phyloP scores from a whole-genome alignment of 2,888 invertebrate genomes.

The Cheilosia vernalis region DNA sequence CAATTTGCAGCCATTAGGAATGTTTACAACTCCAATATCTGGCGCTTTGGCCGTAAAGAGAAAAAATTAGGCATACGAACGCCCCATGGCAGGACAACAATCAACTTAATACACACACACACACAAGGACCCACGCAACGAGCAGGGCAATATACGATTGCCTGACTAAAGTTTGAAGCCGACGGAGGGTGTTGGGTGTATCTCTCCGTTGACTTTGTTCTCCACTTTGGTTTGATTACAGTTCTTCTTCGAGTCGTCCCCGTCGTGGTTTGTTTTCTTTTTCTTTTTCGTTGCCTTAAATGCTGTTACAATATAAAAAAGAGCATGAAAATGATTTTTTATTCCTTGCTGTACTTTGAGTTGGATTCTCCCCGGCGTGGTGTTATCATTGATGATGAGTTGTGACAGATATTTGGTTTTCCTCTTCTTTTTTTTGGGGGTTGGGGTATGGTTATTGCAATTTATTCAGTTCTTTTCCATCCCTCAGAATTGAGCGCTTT shows the following conservation, averaged over 20 bases:
- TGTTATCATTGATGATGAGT: slow-evolving; percentile 61
- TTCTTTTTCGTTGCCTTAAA: slow-evolving; percentile 27
- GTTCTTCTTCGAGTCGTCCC: slow-evolving; percentile 17
- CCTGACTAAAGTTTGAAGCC: slow-evolving; percentile 13
- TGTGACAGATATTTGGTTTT: slow-evolving; percentile 54
- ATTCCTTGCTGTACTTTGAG: not conserved
- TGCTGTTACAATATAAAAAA: slow-evolving; percentile 28
- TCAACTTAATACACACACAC: slow-evolving; percentile 59
- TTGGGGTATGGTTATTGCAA: slow-evolving; percentile 27
- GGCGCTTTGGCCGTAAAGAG: slow-evolving; percentile 44
- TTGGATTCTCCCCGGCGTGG: slow-evolving; percentile 4
- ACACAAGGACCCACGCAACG: slow-evolving; percentile 8
- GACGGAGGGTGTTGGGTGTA: slow-evolving; percentile 24
- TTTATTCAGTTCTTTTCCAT: slow-evolving; percentile 39
- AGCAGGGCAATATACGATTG: slow-evolving; percentile 51
- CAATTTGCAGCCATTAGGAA: slow-evolving; percentile 74
- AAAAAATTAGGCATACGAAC: slow-evolving; percentile 65
- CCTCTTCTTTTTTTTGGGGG: slow-evolving; percentile 1
- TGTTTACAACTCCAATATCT: slow-evolving; percentile 74
- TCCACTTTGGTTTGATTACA: slow-evolving; percentile 69
- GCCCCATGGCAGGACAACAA: slow-evolving; percentile 70
- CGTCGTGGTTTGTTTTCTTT: slow-evolving; percentile 7
- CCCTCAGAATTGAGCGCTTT: not conserved
- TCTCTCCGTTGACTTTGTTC: slow-evolving; percentile 43
- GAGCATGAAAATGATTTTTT: not conserved